Conservation (phyloP, 2,888 invertebrate genomes). For the Meliscaeva auricollis region DNA sequence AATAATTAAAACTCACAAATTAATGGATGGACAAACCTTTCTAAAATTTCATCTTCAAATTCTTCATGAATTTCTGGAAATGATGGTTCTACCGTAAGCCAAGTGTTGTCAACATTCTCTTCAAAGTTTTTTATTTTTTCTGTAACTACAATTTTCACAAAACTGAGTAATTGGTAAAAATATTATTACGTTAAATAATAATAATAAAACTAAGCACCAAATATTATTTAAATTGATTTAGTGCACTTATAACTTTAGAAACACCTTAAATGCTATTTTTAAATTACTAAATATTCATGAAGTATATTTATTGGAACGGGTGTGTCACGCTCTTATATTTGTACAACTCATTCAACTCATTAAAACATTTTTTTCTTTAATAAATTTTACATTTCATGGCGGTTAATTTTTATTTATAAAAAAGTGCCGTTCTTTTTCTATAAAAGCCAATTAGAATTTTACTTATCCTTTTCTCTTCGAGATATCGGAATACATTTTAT, state of each 20-base stretch:
- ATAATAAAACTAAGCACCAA: not conserved
- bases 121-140: conserved; percentile 1
- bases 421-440: too few relatives aligned
- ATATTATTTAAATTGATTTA: not conserved
- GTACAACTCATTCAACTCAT: too few relatives aligned
- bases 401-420: too few relatives aligned
- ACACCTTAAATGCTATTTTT: not conserved
- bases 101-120: conserved; percentile 2
- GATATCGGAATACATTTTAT: too few relatives aligned
- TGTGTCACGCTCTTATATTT: too few relatives aligned
- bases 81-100: not conserved
- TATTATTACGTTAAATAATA: not conserved
- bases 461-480: too few relatives aligned
- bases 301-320: too few relatives aligned
- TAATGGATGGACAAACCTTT: not conserved
- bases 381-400: too few relatives aligned
- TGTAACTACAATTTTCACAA: conserved; percentile 38
- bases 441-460: too few relatives aligned
- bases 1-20: not conserved
- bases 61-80: not conserved
- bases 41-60: not conserved
- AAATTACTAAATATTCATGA: too few relatives aligned
- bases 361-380: too few relatives aligned
- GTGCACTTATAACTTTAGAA: not conserved
- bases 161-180: conserved; percentile 1